Evolutionary conservation across 92 coral and sea anemone species (phyloP).

Genomic region (Epizoanthus fatuus): DNA sequence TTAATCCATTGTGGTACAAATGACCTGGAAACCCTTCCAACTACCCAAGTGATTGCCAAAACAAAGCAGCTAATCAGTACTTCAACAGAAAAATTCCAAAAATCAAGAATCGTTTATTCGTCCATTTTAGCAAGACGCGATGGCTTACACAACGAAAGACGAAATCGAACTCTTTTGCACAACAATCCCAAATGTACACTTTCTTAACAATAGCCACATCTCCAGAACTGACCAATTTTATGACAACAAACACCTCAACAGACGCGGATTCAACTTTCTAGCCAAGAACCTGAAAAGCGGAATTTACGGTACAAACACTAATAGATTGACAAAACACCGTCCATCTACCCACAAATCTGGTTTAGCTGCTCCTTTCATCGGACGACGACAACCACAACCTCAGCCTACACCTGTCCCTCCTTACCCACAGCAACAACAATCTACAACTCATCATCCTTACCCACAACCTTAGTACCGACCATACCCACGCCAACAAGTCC

Average conservation of each 20-base stretch:
- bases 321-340: not conserved
- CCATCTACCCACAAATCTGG: not conserved
- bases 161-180: conserved; percentile 4
- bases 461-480: not conserved
- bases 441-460: no score
- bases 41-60: conserved; percentile 2
- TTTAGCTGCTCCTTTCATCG: not conserved
- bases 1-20: conserved; percentile 53
- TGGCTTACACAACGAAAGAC: not conserved
- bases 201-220: conserved; percentile 21
- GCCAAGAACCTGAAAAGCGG: conserved; percentile 43
- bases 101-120: conserved; percentile 23
- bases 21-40: conserved; percentile 31
- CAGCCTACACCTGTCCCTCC: not conserved
- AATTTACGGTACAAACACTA: conserved; percentile 14
- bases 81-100: conserved; percentile 19
- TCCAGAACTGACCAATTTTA: not conserved
- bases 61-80: not conserved
- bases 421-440: not conserved
- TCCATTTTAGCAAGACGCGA: conserved; percentile 15
- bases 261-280: conserved; percentile 29
- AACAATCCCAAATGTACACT: not conserved
- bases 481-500: conserved; percentile 5
- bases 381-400: not conserved
- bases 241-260: conserved; percentile 47